Base-by-base conservation (phyloP, 2,113 vertebrate species). In the Alexandromys fortis region DNA sequence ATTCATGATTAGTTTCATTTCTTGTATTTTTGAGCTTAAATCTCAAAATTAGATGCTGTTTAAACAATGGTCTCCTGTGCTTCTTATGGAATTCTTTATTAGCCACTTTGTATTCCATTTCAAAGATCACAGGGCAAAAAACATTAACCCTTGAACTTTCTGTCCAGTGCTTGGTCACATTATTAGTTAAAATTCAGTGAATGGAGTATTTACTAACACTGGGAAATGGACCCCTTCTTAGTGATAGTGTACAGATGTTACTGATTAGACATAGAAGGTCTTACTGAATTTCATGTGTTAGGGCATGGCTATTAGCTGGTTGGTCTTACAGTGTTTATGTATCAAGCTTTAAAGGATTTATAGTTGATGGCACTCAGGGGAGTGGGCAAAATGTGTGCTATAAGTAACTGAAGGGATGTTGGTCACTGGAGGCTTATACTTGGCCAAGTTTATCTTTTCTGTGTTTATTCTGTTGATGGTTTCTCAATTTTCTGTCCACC, bases 381-480 rank as follows among this genome's bases (percentile, higher is more conserved):
- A 65, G 28, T 24, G 9, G 28, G 24, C 45, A 86, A 65, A 47
- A 33, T 86, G 28, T 30, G 26, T 33, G 26, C 2, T 47, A 11
- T 45, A 22, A 33, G 8, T 38, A 65, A 45, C 30, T 65, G 9
- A 65, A 85, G 24, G 7, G 11, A 42, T n/a, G 13, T 2, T 45
- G 38, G 38, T 63, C 12, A 63, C 24, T 63, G 6, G n/a, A 42
- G 7, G 14, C 28, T 86, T 86, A 9, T 63, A 45, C 4, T 45
- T 21, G 9, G 4, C 1, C 1, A 65, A 4, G 2, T 30, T 2
- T 33, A 33, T 47, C 16, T 47, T 67, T 8, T 28, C 7, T 30
- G 4, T 3, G 2, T 33, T 28, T 33, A 7, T 19, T 7, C 28
- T 49, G 3, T 4, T 49, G 14, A 78, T 49, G 11, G 13, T 77